Base-by-base conservation (phyloP, 2,888 invertebrate genomes). In the Dione vanillae region DNA sequence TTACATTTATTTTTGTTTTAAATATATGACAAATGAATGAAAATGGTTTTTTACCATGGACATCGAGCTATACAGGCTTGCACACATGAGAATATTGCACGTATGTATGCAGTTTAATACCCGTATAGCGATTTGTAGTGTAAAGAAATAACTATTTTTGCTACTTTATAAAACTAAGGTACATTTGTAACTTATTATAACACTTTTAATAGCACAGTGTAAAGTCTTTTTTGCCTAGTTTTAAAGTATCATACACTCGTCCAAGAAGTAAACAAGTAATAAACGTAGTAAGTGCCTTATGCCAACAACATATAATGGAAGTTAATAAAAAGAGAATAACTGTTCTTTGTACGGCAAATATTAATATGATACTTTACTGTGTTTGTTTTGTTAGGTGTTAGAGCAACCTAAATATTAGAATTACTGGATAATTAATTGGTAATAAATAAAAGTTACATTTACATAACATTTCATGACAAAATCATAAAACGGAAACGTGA, bases 191-290 rank as follows among this genome's bases (percentile, higher is more conserved):
- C 16, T 47, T 49, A 49, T 20, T 49, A 37, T 16, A 56, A 11
- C 11, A 11, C 37, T 16, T 11, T 37, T 56, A 37, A 16, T 16
- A 0, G 6, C 37, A 37, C 54, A 10, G 11, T 56, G 16, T 49
- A 19, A 16, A 40, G 16, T 37, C 37, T 56, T 40, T 16, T 56
- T 56, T 56, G 40, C 16, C 56, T 37, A 56, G 56, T 56, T 56
- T 56, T 40, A 56, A 56, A 56, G 40, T 40, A 56, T 56, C 16
- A 16, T 37, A 40, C 56, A 56, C 56, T 56, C 40, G 37, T 56
- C 16, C 56, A 56, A 56, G 56, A 56, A 56, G 56, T 19, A 2
- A 56, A 40, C 56, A 19, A 56, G 16, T 56, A 56, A 56, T 56
- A 56, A 56, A 40, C 56, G 56, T 40, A 40, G 16, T 56, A 40